Percentiles rank a stretch among this genome's conserved stretches.
phyloP scores from a whole-genome alignment of 2,888 invertebrate genomes.

The Diploptera punctata region DNA sequence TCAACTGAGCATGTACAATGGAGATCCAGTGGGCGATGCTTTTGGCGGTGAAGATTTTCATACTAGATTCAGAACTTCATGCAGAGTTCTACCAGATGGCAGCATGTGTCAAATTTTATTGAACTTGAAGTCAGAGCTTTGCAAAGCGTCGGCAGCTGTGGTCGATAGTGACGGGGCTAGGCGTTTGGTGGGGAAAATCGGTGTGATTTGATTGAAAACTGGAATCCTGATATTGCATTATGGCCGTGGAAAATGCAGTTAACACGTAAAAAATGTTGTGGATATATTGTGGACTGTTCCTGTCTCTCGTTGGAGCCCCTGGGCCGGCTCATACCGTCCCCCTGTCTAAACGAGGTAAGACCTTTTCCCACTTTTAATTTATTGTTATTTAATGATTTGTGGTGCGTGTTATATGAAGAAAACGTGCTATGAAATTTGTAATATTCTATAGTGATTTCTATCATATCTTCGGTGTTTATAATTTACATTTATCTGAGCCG shows the following conservation, averaged over 20 bases:
- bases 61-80: constrained; percentile 37
- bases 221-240: constrained; percentile 49
- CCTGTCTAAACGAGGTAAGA: constrained; percentile 54
- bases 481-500: too few relatives aligned
- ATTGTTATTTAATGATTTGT: neutral
- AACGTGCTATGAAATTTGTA: neutral
- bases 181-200: constrained; percentile 48
- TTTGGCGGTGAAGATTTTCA: constrained; percentile 30
- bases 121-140: constrained; percentile 43
- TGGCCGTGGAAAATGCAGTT: constrained; percentile 56
- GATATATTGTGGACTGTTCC: constrained; percentile 54
- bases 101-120: constrained; percentile 42
- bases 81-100: constrained; percentile 42
- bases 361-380: neutral
- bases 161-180: constrained; percentile 48
- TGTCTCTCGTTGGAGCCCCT: constrained; percentile 50
- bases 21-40: constrained; percentile 3
- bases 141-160: constrained; percentile 46
- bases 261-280: constrained; percentile 55
- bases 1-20: constrained; percentile 20
- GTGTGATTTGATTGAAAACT: constrained; percentile 45
- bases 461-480: too few relatives aligned
- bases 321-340: constrained; percentile 49
- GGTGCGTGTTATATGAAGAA: neutral
- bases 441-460: neutral